Base-by-base conservation (phyloP, 2,113 vertebrate species). In the Eurypyga helias region DNA sequence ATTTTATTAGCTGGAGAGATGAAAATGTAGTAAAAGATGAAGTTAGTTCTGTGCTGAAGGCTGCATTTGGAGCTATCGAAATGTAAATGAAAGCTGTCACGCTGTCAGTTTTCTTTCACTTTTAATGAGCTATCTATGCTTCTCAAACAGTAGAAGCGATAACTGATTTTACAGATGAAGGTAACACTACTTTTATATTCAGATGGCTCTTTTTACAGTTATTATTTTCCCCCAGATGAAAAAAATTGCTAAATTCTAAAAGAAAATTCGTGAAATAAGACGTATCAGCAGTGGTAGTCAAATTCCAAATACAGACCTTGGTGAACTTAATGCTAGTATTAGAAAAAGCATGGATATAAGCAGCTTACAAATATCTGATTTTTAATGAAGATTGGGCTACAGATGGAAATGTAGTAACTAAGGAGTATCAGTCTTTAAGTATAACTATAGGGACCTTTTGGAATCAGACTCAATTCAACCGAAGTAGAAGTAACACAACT, bases 81-180 rank as follows among this genome's bases (percentile, higher is more conserved):
- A 92, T 95, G 92, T 91, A 92, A 95, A 97, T 94, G 90, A 91
- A 95, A 97, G 77, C 92, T 97, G 94, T 95, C 95, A 92, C 2
- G 15, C 94, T 95, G 80, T 89, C 92, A 97, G 57, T 89, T 94
- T 93, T 95, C 75, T 95, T 95, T 90, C 80, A 84, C 72, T 93
- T 95, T 91, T 96, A 93, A 96, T 94, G 89, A 94, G 81, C 71
- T 87, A 33, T 95, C 94, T 94, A 96, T 92, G 23, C 83, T 86
- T 92, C 51, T 89, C 58, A 91, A 86, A 82, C 94, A 91, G 83
- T 65, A 83, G 83, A 94, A 84, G 19, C 1, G 11, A 71, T 95
- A 92, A 78, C 90, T 57, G 91, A 87, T 95, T 87, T 96, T 96
- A 81, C 66, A 89, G 78, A 86, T 93, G 66, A 89, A 24, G 45